Evolutionary conservation across 2,797 vertebrate species (phyloP).

Genomic region (Sus cebifrons): DNA sequence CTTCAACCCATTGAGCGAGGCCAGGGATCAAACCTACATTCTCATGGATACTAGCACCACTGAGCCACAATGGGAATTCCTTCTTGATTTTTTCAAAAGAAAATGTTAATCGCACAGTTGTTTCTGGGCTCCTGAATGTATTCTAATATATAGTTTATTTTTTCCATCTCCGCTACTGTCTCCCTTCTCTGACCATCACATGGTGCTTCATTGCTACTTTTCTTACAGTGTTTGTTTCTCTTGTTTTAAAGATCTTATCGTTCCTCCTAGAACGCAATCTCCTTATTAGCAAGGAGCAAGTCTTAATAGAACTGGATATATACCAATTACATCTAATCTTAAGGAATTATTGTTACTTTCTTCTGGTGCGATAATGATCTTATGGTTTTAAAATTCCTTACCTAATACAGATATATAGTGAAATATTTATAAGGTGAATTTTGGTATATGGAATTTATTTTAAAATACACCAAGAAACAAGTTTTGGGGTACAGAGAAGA

Average conservation of each 20-base stretch:
- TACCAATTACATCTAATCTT: background rate
- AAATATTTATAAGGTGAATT: conserved; percentile 45
- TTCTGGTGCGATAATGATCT: conserved; percentile 42
- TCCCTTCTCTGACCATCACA: background rate
- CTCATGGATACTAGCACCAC: no score
- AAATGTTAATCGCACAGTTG: background rate
- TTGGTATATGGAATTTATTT: conserved; percentile 1
- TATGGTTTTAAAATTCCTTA: conserved; percentile 22
- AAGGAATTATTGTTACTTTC: conserved; percentile 46
- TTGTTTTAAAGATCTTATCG: background rate
- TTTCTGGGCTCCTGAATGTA: background rate
- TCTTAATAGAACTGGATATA: conserved; percentile 9
- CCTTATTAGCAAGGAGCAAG: background rate
- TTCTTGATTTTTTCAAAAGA: no score
- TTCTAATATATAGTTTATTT: background rate
- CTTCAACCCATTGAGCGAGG: no score
- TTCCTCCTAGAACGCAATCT: background rate
- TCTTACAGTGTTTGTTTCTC: background rate
- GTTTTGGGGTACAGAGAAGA: background rate
- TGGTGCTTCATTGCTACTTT: background rate
- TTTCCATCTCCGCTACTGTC: background rate
- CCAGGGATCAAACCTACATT: no score
- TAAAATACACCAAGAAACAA: background rate
- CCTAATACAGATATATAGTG: background rate
- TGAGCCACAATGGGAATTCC: no score